These are phyloP conservation scores for Lacanobia wlatinum DNA, from an alignment of 2,888 invertebrate species.

Conservation along the genomic window DNA sequence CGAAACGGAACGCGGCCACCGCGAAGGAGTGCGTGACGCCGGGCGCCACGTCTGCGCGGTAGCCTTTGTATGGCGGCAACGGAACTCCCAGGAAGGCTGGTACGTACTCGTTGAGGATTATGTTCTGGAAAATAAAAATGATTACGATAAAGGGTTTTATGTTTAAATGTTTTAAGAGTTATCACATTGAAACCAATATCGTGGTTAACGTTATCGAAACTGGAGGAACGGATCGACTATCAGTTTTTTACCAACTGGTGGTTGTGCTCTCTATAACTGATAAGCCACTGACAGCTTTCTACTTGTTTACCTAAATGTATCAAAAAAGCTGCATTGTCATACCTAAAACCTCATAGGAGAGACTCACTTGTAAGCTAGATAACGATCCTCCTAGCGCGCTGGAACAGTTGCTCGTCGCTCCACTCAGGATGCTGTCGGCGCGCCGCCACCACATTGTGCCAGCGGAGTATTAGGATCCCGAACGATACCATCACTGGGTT, in stretches of 20 bases:
- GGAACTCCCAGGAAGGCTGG: slow-evolving; percentile 96
- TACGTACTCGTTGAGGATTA: slow-evolving; percentile 98
- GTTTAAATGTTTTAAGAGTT: too few species aligned
- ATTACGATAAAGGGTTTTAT: background rate
- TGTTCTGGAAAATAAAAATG: slow-evolving; percentile 93
- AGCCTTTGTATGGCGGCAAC: slow-evolving; percentile 94
- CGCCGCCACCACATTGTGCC: slow-evolving; percentile 98
- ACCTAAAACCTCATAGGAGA: background rate
- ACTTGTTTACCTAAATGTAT: background rate
- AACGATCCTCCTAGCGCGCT: slow-evolving; percentile 96
- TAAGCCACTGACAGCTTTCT: background rate
- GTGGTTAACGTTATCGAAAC: background rate
- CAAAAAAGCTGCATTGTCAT: background rate
- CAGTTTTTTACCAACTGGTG: background rate
- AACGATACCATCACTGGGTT: background rate
- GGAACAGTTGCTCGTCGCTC: slow-evolving; percentile 98
- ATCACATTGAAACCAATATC: background rate
- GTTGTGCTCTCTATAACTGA: background rate
- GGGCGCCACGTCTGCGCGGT: slow-evolving; percentile 97
- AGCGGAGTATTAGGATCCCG: slow-evolving; percentile 97
- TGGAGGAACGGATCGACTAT: background rate
- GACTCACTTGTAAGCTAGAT: slow-evolving; percentile 92
- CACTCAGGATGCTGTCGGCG: slow-evolving; percentile 95
- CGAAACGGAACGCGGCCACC: slow-evolving; percentile 98
- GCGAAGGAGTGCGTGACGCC: slow-evolving; percentile 99